These are phyloP conservation scores for Lamellibrachia columna DNA, from an alignment of 2,888 invertebrate species.

Conservation along the genomic window DNA sequence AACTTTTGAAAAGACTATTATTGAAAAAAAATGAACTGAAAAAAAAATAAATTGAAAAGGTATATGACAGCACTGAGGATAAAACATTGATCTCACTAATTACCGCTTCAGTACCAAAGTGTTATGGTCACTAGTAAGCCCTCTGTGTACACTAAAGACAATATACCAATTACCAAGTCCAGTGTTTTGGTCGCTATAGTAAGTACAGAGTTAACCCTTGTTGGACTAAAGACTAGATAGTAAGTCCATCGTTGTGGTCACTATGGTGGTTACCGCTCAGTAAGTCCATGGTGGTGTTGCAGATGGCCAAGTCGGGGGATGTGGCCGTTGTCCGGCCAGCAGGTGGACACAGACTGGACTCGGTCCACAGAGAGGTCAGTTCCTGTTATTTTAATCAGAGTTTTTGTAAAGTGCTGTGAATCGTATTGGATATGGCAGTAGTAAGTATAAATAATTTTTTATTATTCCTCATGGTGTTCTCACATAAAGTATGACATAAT, in stretches of 20 bases:
- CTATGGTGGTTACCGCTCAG: not conserved
- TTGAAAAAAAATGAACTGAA: too few relatives aligned
- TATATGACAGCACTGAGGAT: too few relatives aligned
- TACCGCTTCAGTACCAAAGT: not conserved
- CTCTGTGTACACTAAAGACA: not conserved
- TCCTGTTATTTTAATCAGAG: not conserved
- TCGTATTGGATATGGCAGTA: not conserved
- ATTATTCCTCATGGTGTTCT: not conserved
- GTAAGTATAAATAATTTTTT: too few relatives aligned
- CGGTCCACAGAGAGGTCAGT: slow-evolving; percentile 28
- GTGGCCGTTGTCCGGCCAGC: slow-evolving; percentile 43
- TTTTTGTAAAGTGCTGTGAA: not conserved
- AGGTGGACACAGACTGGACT: slow-evolving; percentile 18
- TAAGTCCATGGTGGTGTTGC: slow-evolving; percentile 30
- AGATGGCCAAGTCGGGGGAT: slow-evolving; percentile 60
- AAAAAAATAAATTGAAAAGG: too few relatives aligned
- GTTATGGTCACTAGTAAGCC: not conserved
- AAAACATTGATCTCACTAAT: not conserved
- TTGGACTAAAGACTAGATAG: not conserved
- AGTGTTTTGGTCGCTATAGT: not conserved
- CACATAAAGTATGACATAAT: not conserved
- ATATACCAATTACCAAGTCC: too few relatives aligned
- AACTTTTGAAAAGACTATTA: too few relatives aligned
- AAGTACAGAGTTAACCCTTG: not conserved
- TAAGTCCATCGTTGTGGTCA: not conserved